Evolutionary conservation across 1,140 invertebrate genomes (phyloP), one percentile per base, ranked within the genome.

Genomic region (Hylyphantes graminicola): DNA sequence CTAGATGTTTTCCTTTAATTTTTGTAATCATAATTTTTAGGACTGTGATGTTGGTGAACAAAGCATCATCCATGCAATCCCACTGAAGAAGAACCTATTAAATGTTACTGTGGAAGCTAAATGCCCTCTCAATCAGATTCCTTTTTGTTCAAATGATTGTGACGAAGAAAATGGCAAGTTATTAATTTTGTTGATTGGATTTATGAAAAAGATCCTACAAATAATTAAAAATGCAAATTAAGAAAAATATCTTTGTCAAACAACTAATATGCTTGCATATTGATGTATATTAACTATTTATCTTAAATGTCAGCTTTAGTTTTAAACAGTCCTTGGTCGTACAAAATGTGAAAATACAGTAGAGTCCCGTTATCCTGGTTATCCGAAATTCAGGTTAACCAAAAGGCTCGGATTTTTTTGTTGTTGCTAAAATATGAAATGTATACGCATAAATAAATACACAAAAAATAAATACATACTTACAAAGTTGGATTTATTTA

Each of bases 41-140:
- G 93, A 95, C 87, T 96, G 94, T 90, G 94, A 96, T 91, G 91
- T 96, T 59, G 95, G 95, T 2, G 93, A 95, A 88, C 93, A 94
- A 88, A 96, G 94, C 89, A 92, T 94, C 85, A 90, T 96, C 35
- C 94, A 96, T 90, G 94, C 93, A 63, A 93, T 96, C 61, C 92
- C 85, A 73, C 70, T 65, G 15, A 74, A 55, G 51, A 80, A 80
- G 61, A 83, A 83, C 48, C 83, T 75, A 9, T 70, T 86, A 61
- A 85, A 86, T 21, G 79, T 84, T 48, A 75, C 91, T 86, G 89
- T 90, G 48, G 90, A 89, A 80, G 70, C 85, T 87, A 89, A 72
- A n/a, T 82, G 68, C 19, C 83, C 78, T 54, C 61, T 85, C 13
- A 59, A 73, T 67, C 51, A 79, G 21, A 86, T 65, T 53, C 85